These are phyloP conservation scores for Leuciscus waleckii DNA, from an alignment of 2,797 vertebrate species.

Conservation along the genomic window DNA sequence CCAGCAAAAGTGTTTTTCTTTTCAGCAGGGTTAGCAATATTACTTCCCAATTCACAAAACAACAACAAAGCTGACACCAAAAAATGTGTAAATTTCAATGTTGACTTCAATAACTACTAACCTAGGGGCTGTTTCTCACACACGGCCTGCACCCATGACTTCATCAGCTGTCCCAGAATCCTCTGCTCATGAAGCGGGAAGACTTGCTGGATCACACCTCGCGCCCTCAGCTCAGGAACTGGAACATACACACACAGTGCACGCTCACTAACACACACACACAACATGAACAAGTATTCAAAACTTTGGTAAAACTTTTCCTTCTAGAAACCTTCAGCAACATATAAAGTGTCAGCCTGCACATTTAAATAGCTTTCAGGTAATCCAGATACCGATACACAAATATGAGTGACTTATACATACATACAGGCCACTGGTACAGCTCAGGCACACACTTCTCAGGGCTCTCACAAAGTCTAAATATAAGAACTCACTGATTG, in stretches of 20 bases:
- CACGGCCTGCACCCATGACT: slow-evolving; percentile 96
- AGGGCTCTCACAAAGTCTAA: slow-evolving; percentile 32
- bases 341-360: background rate
- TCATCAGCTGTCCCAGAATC: slow-evolving; percentile 94
- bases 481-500: slow-evolving; percentile 86
- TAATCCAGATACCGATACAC: background rate
- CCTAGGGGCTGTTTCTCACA: slow-evolving; percentile 95
- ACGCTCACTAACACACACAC: slow-evolving; percentile 44
- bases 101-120: slow-evolving; percentile 64
- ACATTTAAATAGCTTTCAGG: slow-evolving; percentile 9
- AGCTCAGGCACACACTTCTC: slow-evolving; percentile 31
- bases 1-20: background rate
- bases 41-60: background rate
- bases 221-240: slow-evolving; percentile 92
- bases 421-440: slow-evolving; percentile 22
- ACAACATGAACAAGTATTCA: slow-evolving; percentile 38
- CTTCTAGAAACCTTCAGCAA: slow-evolving; percentile 16
- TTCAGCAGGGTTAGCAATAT: background rate
- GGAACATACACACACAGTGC: slow-evolving; percentile 49
- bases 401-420: background rate
- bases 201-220: slow-evolving; percentile 94
- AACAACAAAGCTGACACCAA: background rate
- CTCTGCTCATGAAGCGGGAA: slow-evolving; percentile 95
- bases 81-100: background rate
- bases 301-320: slow-evolving; percentile 11